Percentiles rank a stretch among this genome's conserved stretches.
Evolutionary conservation across 2,888 invertebrate genomes (phyloP).

Genomic region (Cremastobaeus sp.): DNA sequence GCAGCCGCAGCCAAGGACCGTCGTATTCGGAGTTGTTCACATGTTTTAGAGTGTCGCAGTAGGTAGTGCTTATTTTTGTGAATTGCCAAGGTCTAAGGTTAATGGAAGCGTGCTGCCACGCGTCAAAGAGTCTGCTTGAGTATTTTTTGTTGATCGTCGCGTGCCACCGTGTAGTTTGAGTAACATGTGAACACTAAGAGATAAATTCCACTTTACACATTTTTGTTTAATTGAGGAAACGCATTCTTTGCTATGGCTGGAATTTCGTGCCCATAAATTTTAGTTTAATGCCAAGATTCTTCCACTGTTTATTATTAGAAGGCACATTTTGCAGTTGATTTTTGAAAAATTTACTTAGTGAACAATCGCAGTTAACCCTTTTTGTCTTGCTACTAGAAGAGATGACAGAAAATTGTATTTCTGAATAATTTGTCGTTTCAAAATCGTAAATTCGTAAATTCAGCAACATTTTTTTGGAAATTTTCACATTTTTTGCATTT

Average conservation of each 20-base stretch:
- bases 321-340: too few relatives aligned
- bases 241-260: background rate
- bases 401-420: too few relatives aligned
- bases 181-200: conserved; percentile 38
- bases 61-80: conserved; percentile 60
- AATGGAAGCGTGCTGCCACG: conserved; percentile 64
- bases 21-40: conserved; percentile 30
- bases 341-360: too few relatives aligned
- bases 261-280: conserved; percentile 2
- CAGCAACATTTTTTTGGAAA: too few relatives aligned
- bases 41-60: conserved; percentile 55
- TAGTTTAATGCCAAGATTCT: too few relatives aligned
- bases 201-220: conserved; percentile 26
- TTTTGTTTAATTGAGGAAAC: conserved; percentile 28
- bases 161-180: conserved; percentile 48
- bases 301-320: too few relatives aligned
- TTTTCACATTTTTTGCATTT: too few relatives aligned
- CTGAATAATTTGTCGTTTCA: too few relatives aligned
- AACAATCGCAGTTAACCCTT: too few relatives aligned
- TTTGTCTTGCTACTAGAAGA: too few relatives aligned
- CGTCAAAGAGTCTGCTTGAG: conserved; percentile 57
- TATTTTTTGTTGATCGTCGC: conserved; percentile 60
- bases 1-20: conserved; percentile 41
- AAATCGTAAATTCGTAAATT: too few relatives aligned
- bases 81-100: conserved; percentile 61